Evolutionary conservation across 2,888 invertebrate species (phyloP), one percentile per base, ranked within the genome.

Genomic region (Hemistola chrysoprasaria): DNA sequence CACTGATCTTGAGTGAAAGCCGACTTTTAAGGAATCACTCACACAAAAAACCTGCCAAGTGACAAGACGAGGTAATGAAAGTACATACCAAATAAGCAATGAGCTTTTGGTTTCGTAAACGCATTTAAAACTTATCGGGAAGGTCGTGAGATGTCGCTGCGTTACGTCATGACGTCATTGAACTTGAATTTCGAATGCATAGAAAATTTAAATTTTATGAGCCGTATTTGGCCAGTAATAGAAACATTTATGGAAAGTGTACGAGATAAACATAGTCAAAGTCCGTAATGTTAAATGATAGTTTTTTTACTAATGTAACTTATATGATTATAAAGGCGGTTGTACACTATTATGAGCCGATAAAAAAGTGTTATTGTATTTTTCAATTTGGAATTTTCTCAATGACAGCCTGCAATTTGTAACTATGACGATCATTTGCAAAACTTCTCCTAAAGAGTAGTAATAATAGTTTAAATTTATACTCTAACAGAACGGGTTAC

Each of bases 1-100:
- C 60, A 62, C 59, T 65, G 65, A 70, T 67, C 64, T 68, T 65
- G 60, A 51, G 72, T 58, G 73, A 72, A 73, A 73, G 74, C 71
- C 50, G 41, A 42, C 36, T 46, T 39, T 51, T 47, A 53, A 50
- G 53, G 49, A 54, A 53, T 53, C 43, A 47, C 44, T 56, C 53
- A 40, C 25, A 55, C 54, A 53, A 47, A 28, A 43, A 16, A 16
- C 16, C 16, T 16, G 16, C 4, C 16, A 16, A 16, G 16, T 16
- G 50, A 49, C 56, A 53, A 48, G 50, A 49, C 56, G 53, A 48
- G 38, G 40, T 46, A 59, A 67, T 51, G 71, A 73, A 73, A 71
- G 71, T 66, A 49, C 53, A 53, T 46, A 59, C 65, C 46, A 50
- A 63, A 65, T 53, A 58, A 59, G 56, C 56, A 40, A 31, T 34